Percentiles rank a stretch among this genome's conserved stretches.
Evolutionary conservation across 2,797 vertebrate genomes (phyloP).

Genomic region (Amblyraja radiata): DNA sequence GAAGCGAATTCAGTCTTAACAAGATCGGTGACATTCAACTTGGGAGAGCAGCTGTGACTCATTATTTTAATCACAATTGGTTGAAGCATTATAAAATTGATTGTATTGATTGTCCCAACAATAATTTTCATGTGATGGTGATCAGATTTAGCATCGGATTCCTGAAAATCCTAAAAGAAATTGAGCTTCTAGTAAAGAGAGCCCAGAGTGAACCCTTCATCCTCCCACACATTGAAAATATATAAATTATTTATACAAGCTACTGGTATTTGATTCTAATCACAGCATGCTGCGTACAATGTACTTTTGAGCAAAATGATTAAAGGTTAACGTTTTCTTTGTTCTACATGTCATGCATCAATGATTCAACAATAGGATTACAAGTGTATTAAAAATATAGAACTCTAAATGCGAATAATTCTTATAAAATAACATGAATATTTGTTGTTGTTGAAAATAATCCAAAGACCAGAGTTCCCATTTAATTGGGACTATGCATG

Average conservation of each 20-base stretch:
- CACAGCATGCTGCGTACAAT: neutral
- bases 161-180: neutral
- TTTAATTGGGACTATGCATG: neutral
- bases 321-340: neutral
- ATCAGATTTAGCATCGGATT: neutral
- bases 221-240: neutral
- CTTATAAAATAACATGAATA: neutral
- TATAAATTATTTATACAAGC: neutral
- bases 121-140: neutral
- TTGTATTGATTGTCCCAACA: neutral
- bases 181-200: neutral
- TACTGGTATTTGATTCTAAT: neutral
- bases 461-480: neutral
- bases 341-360: neutral
- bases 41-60: neutral
- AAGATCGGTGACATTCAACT: neutral
- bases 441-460: neutral
- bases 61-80: neutral
- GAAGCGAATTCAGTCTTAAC: neutral
- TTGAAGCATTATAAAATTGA: neutral
- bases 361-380: neutral
- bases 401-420: neutral
- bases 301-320: neutral
- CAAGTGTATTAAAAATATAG: neutral
- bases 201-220: neutral